Base-by-base conservation (phyloP, 2,888 invertebrate genomes). In the Stramonita haemastoma region DNA sequence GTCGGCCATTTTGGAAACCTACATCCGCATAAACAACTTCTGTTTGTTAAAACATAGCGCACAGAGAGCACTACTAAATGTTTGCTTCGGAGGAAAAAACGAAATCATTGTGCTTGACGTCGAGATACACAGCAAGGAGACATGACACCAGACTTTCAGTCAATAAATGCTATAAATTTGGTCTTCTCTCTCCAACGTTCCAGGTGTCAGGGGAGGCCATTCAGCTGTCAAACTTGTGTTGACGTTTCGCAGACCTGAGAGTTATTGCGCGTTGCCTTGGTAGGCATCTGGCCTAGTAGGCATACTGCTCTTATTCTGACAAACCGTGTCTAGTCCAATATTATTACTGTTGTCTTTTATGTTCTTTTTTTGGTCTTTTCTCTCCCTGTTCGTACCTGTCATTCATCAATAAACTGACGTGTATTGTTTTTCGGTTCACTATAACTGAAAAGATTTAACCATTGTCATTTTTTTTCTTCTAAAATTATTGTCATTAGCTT, bases 351-450 rank as follows among this genome's bases (percentile, higher is more conserved):
- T 34, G 36, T 36, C 1, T 46, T 22, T 29, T 15, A 4, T 46
- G 2, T 56, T 0, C 17, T 57, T 34, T 15, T 32, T 57, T 34
- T 15, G 17, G 60, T 5, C 1, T 46, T 26, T 83, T 83, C 22
- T 26, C 46, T 46, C 6, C 22, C 8, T 34, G 1, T 5, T 83
- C 36, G 2, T 1, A 19, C 5, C 26, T 22, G 36, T 36, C 19
- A 26, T 29, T 46, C 36, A 22, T 36, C 46, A 26, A 6, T 22
- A 46, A 46, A 36, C 46, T 2, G 6, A 93, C 17, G 91, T 85
- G 29, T 89, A 93, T 5, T 90, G 92, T 15, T 93, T 94, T 0
- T 94, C 60, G 60, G 17, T 60, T 60, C 60, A 8, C 22, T 22
- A 19, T 60, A 22, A 19, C 17, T 60, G 15, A 15, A 60, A 22